Evolutionary conservation across 2,113 vertebrate species (phyloP), one percentile per base, ranked within the genome.

Genomic region (Trichomycterus rosablanca): DNA sequence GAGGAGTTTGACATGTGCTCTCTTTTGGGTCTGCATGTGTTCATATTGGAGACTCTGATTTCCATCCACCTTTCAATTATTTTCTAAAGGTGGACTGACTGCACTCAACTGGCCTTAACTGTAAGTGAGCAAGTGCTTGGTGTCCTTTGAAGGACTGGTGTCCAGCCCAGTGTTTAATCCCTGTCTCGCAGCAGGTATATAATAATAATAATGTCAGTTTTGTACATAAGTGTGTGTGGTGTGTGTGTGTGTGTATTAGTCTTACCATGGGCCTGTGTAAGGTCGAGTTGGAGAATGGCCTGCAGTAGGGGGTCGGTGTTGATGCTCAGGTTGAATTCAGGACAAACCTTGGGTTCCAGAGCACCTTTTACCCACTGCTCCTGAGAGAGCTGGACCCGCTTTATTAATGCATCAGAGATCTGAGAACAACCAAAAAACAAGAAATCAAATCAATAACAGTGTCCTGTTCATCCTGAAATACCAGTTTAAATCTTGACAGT

Each of bases 331-430:
- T 97, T 93, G 67, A 94, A 98, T 66, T 97, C 95, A 0, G 94
- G 88, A 26, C 92, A 92, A 3, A 97, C 95, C 79, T 97, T 97
- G 1, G 96, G 92, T 77, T 98, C 94, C 86, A 97, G 81, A 34
- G 94, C 93, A 4, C 94, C 93, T 80, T 95, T 98, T 45, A 96
- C 92, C 96, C 96, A 99, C 74, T 98, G 95, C 66, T 99, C 96
- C 84, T 97, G 94, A 68, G 94, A 97, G 23, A 87, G 81, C 59
- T 88, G 89, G 50, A 98, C 94, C 7, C 95, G 91, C 77, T 95
- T 97, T 80, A 98, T 94, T 78, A 99, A 85, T 42, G 96, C 92
- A 10, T 99, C 95, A 0, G 96, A 98, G 81, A 99, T 95, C 96
- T 98, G 4, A 42, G 1, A 59, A 28, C 52, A 14, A 28, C 1